Conservation (phyloP, 1,140 invertebrate genomes). For the Atta texana region DNA sequence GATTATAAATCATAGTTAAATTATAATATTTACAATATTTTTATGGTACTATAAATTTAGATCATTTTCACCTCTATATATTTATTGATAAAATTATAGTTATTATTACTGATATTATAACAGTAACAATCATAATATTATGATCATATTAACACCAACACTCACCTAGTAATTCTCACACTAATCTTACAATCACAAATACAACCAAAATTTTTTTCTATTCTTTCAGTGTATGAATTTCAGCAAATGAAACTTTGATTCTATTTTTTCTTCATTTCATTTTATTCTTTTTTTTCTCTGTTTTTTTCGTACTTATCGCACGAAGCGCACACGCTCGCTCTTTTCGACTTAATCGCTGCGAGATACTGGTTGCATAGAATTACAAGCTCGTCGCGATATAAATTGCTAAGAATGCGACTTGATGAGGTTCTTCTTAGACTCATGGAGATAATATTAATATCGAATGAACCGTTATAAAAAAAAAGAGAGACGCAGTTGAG, state of each 20-base stretch:
- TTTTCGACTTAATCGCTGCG: slow-evolving; percentile 33
- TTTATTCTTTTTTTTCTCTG: not conserved
- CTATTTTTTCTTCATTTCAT: not conserved
- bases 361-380: slow-evolving; percentile 53
- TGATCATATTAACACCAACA: too few relatives aligned
- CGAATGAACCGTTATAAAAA: not conserved
- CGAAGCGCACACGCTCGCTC: not conserved
- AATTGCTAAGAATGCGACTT: slow-evolving; percentile 42
- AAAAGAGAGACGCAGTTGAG: not conserved
- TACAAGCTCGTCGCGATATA: slow-evolving; percentile 35
- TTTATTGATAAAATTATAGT: too few relatives aligned
- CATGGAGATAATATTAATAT: not conserved
- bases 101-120: too few relatives aligned
- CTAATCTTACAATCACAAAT: too few relatives aligned
- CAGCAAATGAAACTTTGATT: not conserved
- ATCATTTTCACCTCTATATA: too few relatives aligned
- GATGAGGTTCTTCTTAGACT: slow-evolving; percentile 2
- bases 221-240: not conserved
- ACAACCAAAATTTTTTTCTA: too few relatives aligned
- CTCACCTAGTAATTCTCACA: too few relatives aligned
- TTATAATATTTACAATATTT: too few relatives aligned
- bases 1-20: too few relatives aligned
- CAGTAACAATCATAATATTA: too few relatives aligned
- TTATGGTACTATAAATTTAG: too few relatives aligned
- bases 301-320: slow-evolving; percentile 20